Base-by-base conservation (phyloP, 2,797 vertebrate genomes). In the Enteromius trimaculatus region DNA sequence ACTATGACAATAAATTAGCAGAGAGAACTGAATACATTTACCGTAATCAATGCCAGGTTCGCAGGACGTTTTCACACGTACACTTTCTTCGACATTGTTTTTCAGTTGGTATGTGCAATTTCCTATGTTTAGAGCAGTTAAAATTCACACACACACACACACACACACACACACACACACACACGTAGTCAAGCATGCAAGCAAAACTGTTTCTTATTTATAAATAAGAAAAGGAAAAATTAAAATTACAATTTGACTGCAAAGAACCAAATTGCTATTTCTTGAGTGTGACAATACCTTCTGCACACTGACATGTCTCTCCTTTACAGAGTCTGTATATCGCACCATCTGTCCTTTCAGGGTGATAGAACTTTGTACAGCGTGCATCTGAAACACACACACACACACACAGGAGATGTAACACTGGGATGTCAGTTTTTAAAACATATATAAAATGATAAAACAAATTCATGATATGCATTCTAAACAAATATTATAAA, bases 31-130 rank as follows among this genome's bases (percentile, higher is more conserved):
- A 72, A 23, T 6, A 3, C 0, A 16, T 23, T 83, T 85, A 89
- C 88, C 88, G 3, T 87, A 89, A 66, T 87, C 88, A 65, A 85
- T 84, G 64, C 69, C 85, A 19, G 42, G 58, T 68, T 87, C 81
- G 82, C 88, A 87, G 10, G 86, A 3, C 23, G 1, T 37, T 4
- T 5, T 37, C 0, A 37, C 2, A 4, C 31, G 31, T 34, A 64
- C 17, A 11, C 86, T 78, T 0, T 79, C 74, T 0, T 31, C 19
- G 0, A 81, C 71, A 0, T 1, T 13, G 0, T 49, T 0, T 77
- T 80, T 86, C 21, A 19, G 84, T 60, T 89, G 86, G 1, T 53
- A 14, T 69, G 75, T 86, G 79, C 88, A 89, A 26, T 84, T 86
- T 77, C 82, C 88, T 89, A 65, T 39, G 21, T 53, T 3, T 37